phyloP scores from a whole-genome alignment of 2,113 vertebrate species.

The Pseudopipra pipra region DNA sequence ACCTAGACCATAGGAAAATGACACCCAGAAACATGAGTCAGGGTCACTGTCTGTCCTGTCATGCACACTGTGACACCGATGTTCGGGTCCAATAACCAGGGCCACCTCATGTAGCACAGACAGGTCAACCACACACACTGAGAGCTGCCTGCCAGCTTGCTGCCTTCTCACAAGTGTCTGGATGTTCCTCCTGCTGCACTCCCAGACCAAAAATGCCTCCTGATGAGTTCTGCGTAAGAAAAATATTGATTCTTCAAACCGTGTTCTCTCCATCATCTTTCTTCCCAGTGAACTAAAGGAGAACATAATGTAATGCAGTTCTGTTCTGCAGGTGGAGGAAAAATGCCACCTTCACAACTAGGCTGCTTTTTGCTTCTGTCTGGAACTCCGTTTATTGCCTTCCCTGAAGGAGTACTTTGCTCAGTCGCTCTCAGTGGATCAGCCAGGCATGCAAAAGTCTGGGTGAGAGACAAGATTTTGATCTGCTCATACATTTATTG shows the following conservation, averaged over 20 bases:
- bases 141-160: not conserved
- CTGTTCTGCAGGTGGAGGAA: not conserved
- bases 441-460: not conserved
- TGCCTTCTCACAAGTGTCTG: not conserved
- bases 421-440: not conserved
- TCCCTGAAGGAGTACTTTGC: not conserved
- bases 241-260: not conserved
- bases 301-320: not conserved
- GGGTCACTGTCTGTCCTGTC: not conserved
- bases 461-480: not conserved
- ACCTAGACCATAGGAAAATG: not conserved
- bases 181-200: not conserved
- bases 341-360: not conserved
- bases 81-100: not conserved
- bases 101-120: not conserved
- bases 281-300: not conserved
- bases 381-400: not conserved
- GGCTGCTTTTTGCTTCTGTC: not conserved
- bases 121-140: not conserved
- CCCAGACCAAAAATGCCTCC: not conserved
- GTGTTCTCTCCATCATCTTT: not conserved
- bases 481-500: not conserved
- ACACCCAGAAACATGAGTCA: not conserved
- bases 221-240: not conserved
- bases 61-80: not conserved